These are phyloP conservation scores for Ferrisia virgata DNA, from an alignment of 2,888 invertebrate genomes.

Conservation along the genomic window DNA sequence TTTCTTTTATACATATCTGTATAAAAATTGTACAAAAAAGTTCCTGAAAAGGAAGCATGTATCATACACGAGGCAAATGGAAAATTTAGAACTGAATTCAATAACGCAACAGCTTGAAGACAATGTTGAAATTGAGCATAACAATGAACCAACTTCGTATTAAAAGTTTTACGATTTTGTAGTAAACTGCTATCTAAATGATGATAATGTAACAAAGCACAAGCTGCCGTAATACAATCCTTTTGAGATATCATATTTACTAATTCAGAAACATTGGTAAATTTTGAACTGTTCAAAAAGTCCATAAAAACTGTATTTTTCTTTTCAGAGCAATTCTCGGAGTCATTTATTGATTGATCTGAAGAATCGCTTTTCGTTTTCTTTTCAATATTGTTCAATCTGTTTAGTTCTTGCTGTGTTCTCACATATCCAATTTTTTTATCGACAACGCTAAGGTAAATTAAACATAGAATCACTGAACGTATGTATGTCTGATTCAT, in stretches of 20 bases:
- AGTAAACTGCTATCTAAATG: slow-evolving; percentile 59
- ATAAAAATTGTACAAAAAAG: slow-evolving; percentile 70
- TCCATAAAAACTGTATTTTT: slow-evolving; percentile 51
- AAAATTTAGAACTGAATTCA: slow-evolving; percentile 65
- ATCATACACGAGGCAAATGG: slow-evolving; percentile 61
- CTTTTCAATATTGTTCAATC: neutral
- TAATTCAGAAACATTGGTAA: neutral
- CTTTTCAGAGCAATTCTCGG: slow-evolving; percentile 51
- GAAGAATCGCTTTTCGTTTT: neutral
- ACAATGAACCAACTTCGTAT: slow-evolving; percentile 60
- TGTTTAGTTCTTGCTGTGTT: neutral
- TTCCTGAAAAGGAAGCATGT: slow-evolving; percentile 69
- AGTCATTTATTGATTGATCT: slow-evolving; percentile 47
- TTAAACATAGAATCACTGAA: slow-evolving; percentile 60
- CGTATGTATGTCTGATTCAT: slow-evolving; percentile 57
- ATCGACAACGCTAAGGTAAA: slow-evolving; percentile 51
- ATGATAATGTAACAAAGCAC: slow-evolving; percentile 61
- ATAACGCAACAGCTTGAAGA: slow-evolving; percentile 59
- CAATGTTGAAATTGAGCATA: slow-evolving; percentile 68
- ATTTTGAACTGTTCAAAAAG: neutral
- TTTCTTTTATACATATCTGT: slow-evolving; percentile 41
- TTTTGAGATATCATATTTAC: slow-evolving; percentile 58
- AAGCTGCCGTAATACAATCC: slow-evolving; percentile 62
- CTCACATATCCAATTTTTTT: slow-evolving; percentile 29
- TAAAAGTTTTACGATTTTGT: slow-evolving; percentile 59